These are phyloP conservation scores for Erebia aethiops DNA, from an alignment of 2,888 invertebrate genomes.

Conservation along the genomic window DNA sequence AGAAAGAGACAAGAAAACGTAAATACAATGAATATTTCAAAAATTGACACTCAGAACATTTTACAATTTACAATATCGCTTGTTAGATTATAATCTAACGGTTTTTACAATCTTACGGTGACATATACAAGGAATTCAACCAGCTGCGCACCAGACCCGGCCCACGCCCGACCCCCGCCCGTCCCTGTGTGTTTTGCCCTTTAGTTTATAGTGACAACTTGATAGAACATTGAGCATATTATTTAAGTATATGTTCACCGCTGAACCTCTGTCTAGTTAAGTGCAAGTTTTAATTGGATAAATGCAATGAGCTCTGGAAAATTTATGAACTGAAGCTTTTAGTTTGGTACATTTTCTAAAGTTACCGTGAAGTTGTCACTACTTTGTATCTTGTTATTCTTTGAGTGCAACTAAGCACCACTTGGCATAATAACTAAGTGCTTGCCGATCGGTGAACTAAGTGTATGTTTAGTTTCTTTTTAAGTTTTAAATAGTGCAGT, in stretches of 20 bases:
- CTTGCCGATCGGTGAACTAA: neutral
- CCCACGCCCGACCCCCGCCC: too few relatives aligned
- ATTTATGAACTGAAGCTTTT: conserved; percentile 12
- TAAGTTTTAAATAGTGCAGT: neutral
- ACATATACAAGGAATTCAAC: too few relatives aligned
- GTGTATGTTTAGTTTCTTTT: neutral
- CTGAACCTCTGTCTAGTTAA: conserved; percentile 34
- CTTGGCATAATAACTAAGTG: neutral
- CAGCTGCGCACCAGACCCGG: too few relatives aligned
- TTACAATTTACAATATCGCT: too few relatives aligned
- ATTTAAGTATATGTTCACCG: conserved; percentile 49
- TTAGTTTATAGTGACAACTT: conserved; percentile 3
- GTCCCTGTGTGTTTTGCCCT: too few relatives aligned
- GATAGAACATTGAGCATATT: conserved; percentile 23
- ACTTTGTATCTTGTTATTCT: conserved; percentile 6
- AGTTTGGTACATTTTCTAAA: conserved; percentile 14
- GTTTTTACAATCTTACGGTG: too few relatives aligned
- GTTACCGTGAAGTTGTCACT: conserved; percentile 1
- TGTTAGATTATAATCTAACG: too few relatives aligned
- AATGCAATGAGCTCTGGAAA: conserved; percentile 45
- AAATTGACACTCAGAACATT: too few relatives aligned
- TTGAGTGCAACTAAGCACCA: neutral
- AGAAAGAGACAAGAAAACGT: too few relatives aligned
- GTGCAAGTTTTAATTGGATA: conserved; percentile 62
- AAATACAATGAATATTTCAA: too few relatives aligned